These are phyloP conservation scores for Mormyrus iriodes DNA, from an alignment of 2,113 vertebrate species.

Conservation along the genomic window DNA sequence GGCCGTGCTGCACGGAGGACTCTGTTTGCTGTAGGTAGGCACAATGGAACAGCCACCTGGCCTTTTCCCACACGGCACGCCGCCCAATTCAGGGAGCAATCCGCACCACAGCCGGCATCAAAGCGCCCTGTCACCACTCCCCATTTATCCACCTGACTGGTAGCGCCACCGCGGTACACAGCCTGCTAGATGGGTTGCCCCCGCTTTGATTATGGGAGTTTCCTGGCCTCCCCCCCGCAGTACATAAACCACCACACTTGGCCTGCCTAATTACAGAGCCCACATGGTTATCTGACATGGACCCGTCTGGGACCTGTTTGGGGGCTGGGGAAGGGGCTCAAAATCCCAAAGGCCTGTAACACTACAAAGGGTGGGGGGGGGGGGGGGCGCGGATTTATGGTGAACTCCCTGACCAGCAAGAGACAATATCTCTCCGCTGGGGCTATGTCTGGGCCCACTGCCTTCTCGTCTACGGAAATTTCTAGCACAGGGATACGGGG, in stretches of 20 bases:
- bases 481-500: background rate
- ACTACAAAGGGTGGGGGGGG: background rate
- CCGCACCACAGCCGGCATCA: background rate
- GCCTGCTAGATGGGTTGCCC: background rate
- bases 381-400: background rate
- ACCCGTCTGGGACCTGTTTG: background rate
- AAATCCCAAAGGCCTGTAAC: conserved; percentile 1
- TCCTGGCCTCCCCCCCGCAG: background rate
- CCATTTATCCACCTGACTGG: background rate
- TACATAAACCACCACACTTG: background rate
- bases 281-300: conserved; percentile 2
- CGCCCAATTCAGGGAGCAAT: too few relatives aligned
- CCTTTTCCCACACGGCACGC: background rate
- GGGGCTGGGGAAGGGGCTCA: background rate
- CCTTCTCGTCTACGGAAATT: background rate
- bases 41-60: background rate
- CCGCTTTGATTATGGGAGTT: background rate
- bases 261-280: conserved; percentile 3
- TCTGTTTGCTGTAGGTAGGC: background rate
- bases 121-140: background rate
- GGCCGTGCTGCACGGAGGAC: background rate
- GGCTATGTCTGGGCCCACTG: conserved; percentile 1
- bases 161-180: background rate
- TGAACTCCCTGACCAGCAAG: background rate
- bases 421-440: conserved; percentile 1